A percentile compares a stretch with the other conserved stretches of the same genome.
These are phyloP conservation scores for Triplophysa rosa DNA, from an alignment of 2,113 vertebrate genomes.

Conservation along the genomic window DNA sequence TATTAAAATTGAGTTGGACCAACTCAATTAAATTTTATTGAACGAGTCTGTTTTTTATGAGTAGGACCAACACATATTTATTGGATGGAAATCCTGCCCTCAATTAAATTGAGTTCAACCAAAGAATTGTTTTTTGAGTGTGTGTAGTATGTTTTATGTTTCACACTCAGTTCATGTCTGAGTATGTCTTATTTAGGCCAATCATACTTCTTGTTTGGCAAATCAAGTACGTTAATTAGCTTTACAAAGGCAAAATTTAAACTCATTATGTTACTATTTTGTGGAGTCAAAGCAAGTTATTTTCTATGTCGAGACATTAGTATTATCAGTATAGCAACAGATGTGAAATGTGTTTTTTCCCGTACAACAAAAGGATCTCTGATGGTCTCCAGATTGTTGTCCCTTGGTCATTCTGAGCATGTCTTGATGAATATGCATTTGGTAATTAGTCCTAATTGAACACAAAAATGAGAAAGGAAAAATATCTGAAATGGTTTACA, in stretches of 20 bases:
- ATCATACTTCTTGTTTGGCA: neutral
- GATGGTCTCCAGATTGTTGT: conserved; percentile 3
- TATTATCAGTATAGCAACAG: neutral
- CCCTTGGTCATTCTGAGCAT: neutral
- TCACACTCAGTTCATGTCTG: neutral
- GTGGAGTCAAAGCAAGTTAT: neutral
- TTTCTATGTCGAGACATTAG: neutral
- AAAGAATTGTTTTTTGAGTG: too few relatives aligned
- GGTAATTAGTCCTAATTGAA: conserved; percentile 25
- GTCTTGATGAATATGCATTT: conserved; percentile 21
- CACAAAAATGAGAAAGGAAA: neutral
- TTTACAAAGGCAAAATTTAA: neutral
- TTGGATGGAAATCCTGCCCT: too few relatives aligned
- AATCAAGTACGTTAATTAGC: neutral
- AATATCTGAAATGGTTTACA: neutral
- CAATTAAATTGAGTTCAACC: too few relatives aligned
- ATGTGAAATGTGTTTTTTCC: neutral
- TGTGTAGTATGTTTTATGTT: neutral
- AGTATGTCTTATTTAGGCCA: neutral
- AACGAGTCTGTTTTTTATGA: too few relatives aligned
- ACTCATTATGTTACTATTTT: neutral
- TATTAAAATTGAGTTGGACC: too few relatives aligned
- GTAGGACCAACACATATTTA: too few relatives aligned
- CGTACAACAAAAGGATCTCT: neutral
- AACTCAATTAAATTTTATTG: too few relatives aligned